phyloP scores from a whole-genome alignment of 2,113 vertebrate species.

The Psilopsiagon aurifrons region DNA sequence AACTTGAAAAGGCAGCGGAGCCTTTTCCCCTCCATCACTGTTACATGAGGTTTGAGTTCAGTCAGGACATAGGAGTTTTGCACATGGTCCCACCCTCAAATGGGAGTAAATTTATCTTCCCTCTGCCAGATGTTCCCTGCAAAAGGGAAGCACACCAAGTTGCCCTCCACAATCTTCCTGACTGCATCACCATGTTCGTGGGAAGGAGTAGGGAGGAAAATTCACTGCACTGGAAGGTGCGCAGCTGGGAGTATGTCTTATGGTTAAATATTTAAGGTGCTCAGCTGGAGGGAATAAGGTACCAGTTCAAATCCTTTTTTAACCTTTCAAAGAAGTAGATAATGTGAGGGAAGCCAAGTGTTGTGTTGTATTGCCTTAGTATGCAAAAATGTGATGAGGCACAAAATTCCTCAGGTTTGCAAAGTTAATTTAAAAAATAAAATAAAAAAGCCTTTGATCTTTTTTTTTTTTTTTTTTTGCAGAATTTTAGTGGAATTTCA shows the following conservation, averaged over 20 bases:
- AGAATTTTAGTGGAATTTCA: background rate
- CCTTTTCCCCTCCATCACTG: accelerated
- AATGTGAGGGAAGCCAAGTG: background rate
- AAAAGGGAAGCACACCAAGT: accelerated
- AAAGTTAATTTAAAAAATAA: background rate
- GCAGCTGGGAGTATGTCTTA: background rate
- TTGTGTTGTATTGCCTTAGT: background rate
- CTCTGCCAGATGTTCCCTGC: accelerated
- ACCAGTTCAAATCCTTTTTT: background rate
- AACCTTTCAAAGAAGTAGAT: background rate
- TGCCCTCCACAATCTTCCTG: accelerated
- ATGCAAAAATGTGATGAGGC: background rate
- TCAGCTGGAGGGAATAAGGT: background rate
- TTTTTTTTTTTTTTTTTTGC: too few species aligned
- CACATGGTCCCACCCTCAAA: accelerated
- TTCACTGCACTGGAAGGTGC: background rate
- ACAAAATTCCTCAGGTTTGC: background rate
- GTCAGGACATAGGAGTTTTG: background rate
- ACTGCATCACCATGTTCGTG: accelerated
- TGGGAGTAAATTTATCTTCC: accelerated
- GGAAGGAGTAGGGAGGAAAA: background rate
- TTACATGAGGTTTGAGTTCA: background rate
- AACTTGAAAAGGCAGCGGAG: background rate
- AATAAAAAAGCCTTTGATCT: background rate
- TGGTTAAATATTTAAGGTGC: background rate